Conservation (phyloP, 1,140 invertebrate genomes). For the Propsilocerus akamusi region DNA sequence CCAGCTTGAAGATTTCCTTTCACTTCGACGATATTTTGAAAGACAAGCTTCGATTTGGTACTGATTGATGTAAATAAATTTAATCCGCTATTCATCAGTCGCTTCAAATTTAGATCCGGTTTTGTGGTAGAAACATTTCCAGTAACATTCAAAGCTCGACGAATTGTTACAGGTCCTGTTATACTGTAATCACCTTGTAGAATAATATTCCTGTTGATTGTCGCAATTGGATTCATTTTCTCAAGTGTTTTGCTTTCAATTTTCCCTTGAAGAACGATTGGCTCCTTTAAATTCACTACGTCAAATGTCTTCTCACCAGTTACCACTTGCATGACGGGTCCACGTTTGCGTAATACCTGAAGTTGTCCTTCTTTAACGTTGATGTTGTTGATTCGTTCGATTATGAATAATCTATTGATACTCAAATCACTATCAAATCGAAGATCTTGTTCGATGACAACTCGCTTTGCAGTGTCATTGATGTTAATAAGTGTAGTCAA, state of each 20-base stretch:
- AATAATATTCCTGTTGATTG: constrained; percentile 15
- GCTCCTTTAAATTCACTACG: constrained; percentile 19
- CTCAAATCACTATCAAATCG: constrained; percentile 19
- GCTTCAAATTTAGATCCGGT: constrained; percentile 9
- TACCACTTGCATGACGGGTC: constrained; percentile 20
- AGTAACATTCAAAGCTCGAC: constrained; percentile 12
- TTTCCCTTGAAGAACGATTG: constrained; percentile 19
- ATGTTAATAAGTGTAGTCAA: constrained; percentile 5
- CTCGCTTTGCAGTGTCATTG: neutral
- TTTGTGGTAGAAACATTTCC: constrained; percentile 15
- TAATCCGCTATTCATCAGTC: constrained; percentile 10
- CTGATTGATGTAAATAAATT: constrained; percentile 9
- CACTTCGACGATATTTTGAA: constrained; percentile 19
- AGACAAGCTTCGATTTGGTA: constrained; percentile 19
- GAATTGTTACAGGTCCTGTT: constrained; percentile 20
- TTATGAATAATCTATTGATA: constrained; percentile 20
- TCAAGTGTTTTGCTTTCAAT: constrained; percentile 19
- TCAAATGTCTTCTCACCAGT: constrained; percentile 22
- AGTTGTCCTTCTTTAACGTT: constrained; percentile 20
- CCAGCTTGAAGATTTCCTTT: constrained; percentile 14
- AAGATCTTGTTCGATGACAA: constrained; percentile 23
- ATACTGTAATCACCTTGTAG: constrained; percentile 23
- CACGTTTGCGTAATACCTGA: constrained; percentile 22
- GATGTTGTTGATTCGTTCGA: constrained; percentile 23
- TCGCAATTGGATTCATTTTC: constrained; percentile 22